Conservation (phyloP, 2,888 invertebrate genomes). For the Alloplasta piceator region DNA sequence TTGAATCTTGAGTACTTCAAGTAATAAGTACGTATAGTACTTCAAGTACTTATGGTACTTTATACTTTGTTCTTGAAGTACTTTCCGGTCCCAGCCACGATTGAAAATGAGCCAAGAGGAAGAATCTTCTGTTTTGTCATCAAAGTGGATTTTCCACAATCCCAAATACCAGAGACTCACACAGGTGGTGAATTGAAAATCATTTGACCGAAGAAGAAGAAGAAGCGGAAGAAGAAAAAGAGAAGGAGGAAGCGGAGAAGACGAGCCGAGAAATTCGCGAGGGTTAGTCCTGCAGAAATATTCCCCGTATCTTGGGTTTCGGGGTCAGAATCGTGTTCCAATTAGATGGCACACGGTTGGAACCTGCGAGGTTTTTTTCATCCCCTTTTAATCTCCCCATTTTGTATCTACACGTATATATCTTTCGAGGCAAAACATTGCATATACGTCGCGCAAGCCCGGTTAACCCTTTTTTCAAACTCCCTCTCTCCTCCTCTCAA, state of each 20-base stretch:
- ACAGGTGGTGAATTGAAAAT: not conserved
- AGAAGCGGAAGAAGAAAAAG: too few relatives aligned
- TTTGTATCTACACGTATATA: constrained; percentile 39
- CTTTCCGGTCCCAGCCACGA: not conserved
- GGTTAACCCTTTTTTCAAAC: constrained; percentile 17
- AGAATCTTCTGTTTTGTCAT: too few relatives aligned
- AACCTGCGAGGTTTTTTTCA: constrained; percentile 56
- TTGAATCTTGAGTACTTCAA: too few relatives aligned
- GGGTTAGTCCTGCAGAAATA: constrained; percentile 66
- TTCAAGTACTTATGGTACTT: too few relatives aligned
- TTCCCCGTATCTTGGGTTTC: constrained; percentile 79
- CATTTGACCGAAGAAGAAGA: not conserved
- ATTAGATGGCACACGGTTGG: constrained; percentile 73
- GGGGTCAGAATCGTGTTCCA: constrained; percentile 82
- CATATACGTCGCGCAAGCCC: constrained; percentile 5
- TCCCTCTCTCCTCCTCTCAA: constrained; percentile 35
- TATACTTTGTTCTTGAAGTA: too few relatives aligned
- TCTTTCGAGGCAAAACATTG: constrained; percentile 17
- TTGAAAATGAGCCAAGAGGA: too few relatives aligned
- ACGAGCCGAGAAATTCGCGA: constrained; percentile 25
- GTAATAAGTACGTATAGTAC: too few relatives aligned
- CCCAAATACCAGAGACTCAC: constrained; percentile 17
- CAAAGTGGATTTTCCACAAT: constrained; percentile 35
- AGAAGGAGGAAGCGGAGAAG: not conserved
- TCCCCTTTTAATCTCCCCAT: constrained; percentile 50